Percentiles rank a stretch among this genome's conserved stretches.
phyloP scores from a whole-genome alignment of 2,113 vertebrate species.

The Halichoerus grypus region DNA sequence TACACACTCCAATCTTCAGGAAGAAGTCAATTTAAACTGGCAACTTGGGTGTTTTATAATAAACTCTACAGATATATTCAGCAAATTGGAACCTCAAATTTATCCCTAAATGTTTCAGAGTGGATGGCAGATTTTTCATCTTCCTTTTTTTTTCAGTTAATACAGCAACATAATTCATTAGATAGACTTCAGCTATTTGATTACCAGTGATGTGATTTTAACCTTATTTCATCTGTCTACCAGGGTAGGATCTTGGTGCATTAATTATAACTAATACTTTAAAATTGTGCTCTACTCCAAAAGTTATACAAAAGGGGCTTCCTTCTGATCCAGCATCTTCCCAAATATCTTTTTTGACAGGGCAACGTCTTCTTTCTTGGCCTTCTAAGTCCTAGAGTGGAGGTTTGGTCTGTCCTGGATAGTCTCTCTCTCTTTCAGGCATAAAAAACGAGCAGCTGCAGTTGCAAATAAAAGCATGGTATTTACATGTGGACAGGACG shows the following conservation, averaged over 20 bases:
- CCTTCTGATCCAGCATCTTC: background rate
- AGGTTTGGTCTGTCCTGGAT: background rate
- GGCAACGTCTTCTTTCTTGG: background rate
- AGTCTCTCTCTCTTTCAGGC: background rate
- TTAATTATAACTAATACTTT: conserved; percentile 19
- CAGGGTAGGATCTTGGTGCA: background rate
- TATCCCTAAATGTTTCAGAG: conserved; percentile 65
- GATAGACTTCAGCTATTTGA: conserved; percentile 54
- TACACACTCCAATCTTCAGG: conserved; percentile 59
- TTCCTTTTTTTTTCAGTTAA: background rate
- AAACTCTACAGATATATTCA: conserved; percentile 67
- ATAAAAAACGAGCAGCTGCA: background rate
- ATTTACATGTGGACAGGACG: background rate
- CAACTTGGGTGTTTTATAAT: conserved; percentile 5
- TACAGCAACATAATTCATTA: conserved; percentile 70
- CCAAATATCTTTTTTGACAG: background rate
- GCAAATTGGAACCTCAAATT: conserved; percentile 56
- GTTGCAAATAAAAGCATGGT: background rate
- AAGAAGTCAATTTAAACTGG: conserved; percentile 73
- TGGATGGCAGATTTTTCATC: conserved; percentile 20
- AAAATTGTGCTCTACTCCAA: background rate
- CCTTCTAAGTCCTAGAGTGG: background rate
- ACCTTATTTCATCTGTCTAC: conserved; percentile 29
- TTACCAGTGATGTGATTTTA: conserved; percentile 43
- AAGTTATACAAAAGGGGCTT: background rate